Base-by-base conservation (phyloP, 2,113 vertebrate genomes). In the Larimichthys polyactis region DNA sequence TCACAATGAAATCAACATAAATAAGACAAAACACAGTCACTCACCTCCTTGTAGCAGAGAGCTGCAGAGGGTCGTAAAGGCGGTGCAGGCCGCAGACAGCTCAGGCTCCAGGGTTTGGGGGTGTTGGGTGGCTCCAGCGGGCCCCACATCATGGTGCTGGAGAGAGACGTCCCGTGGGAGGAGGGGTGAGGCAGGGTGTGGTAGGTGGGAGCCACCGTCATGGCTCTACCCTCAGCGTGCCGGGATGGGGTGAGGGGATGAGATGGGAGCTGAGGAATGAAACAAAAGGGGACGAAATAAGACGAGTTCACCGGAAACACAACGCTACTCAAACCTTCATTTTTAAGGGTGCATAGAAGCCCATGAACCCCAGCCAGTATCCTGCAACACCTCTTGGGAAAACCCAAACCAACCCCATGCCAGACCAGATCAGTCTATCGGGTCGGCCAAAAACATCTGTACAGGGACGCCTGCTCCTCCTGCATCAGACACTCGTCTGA, bases 11-110 rank as follows among this genome's bases (percentile, higher is more conserved):
- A 51, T 40, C 29, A 24, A 62, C 32, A n/a, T 19, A n/a, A 52
- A 4, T 11, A 62, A 14, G 1, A 15, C 12, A 36, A 48, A 49
- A 64, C 5, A 24, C 2, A 16, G 58, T 0, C n/a, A 2, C 75
- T 94, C 92, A 99, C 98, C 97, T 99, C 98, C 91, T 99, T 99
- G 74, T 99, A 99, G 93, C 97, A 99, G 43, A 99, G 97, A 11
- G 98, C 98, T 16, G 98, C 98, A 0, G 98, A 99, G 40, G 98
- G 98, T 62, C 97, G 94, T 10, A 99, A 93, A 0, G 98, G 98
- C 1, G 98, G 97, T 0, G 98, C 98, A 0, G 98, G 98, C 27
- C 98, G 95, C 81, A 99, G 91, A 93, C 98, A 99, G 94, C 98
- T 99, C 92, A 99, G 95, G 57, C 97, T 99, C 98, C 98, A 99